Base-by-base conservation (phyloP, 2,888 invertebrate species). In the Mamestra brassicae region DNA sequence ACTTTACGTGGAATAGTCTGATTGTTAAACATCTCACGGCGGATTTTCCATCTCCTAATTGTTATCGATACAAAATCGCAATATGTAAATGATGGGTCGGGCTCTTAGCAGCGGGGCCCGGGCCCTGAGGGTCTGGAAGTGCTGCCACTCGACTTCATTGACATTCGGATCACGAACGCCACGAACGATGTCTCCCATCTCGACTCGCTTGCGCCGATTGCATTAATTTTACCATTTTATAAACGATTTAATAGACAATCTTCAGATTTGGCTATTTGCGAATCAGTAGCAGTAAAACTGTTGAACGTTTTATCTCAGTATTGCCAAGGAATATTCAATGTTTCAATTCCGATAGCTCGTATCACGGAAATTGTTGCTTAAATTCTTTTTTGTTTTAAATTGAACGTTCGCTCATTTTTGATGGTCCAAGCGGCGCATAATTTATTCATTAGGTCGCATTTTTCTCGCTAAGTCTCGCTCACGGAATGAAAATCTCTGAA, bases 221-320 rank as follows among this genome's bases (percentile, higher is more conserved):
- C 96, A 95, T 96, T 96, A 96, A 95, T 96, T 96, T 94, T 92
- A 92, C 94, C 94, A 94, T 95, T 96, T 96, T 95, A 94, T 95
- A 94, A 96, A 94, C 95, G 94, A 94, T 95, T 95, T 96, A 95
- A 95, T 95, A 93, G 94, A 94, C 94, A 94, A 94, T 94, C 92
- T 93, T 88, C 90, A 92, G 92, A 94, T 95, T 94, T 87, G 85
- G 90, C 90, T 92, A 92, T 93, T 93, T 91, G 89, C 84, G 84
- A 90, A 92, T 89, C 88, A 85, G 88, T 83, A 83, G 87, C 89
- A 89, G 83, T 82, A 71, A 78, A 80, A 81, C 57, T 83, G 78
- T 81, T 85, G 74, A 83, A 81, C 75, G 84, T 82, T 85, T 87
- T 78, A 86, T 86, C 80, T 87, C 60, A 74, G 61, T 83, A 63